Base-by-base conservation (phyloP, 2,797 vertebrate genomes). In the Etheostoma nigrum region DNA sequence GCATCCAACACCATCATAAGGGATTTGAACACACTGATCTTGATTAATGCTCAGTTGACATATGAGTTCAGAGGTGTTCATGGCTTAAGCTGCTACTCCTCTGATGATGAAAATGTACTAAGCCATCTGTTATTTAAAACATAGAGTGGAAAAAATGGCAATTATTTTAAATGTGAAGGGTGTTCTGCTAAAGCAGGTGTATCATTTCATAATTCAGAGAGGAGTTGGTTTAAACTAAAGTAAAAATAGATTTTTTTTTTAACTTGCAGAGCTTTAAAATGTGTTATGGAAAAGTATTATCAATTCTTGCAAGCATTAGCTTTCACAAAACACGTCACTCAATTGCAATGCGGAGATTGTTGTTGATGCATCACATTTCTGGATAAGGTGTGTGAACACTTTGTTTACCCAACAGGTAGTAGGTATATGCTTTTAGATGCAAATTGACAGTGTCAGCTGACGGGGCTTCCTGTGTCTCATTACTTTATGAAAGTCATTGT, bases 381-480 rank as follows among this genome's bases (percentile, higher is more conserved):
- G 25, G 23, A 16, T 1, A 4, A 59, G 30, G 5, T 30, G 27
- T 72, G 63, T 16, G 70, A 59, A 23, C 30, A 15, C 60, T n/a
- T 65, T 77, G 51, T 67, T 86, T 72, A 12, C 19, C 48, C 10
- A 44, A 51, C 25, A 48, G 1, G 27, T 74, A 23, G n/a, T 15
- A 6, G 33, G 10, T 4, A 0, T 3, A 21, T 54, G n/a, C 12
- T 16, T 36, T 61, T 25, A 62, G 25, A 58, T 60, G 23, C 13
- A 69, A 53, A 42, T 7, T 18, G 19, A 16, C 8, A 12, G 2
- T 1, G 12, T 72, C 40, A 54, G 44, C 21, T n/a, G 33, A 67
- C 13, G 0, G 4, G 23, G 4, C 42, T 60, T 69, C 54, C 25
- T 67, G 42, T 70, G 19, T 36, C 13, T 62, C 25, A 16, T 52